These are phyloP conservation scores for Drosophila putrida DNA, from an alignment of 2,888 invertebrate genomes.

Conservation along the genomic window DNA sequence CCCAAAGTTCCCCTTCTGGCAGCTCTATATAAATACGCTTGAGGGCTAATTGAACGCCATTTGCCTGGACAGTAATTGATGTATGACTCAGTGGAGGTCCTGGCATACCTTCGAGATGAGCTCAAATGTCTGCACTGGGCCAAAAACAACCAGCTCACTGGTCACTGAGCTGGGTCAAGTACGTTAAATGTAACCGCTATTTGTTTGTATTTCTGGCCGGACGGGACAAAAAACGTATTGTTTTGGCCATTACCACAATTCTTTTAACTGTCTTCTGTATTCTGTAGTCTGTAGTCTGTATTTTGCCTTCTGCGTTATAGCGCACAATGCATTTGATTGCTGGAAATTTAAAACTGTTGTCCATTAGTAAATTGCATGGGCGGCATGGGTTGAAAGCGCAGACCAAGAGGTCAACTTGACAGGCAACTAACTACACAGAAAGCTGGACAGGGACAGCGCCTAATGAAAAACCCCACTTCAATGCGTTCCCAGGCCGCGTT, in stretches of 20 bases:
- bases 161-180: slow-evolving; percentile 13
- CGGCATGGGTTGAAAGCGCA: neutral
- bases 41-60: slow-evolving; percentile 78
- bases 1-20: neutral
- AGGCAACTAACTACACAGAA: slow-evolving; percentile 23
- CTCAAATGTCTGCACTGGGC: slow-evolving; percentile 47
- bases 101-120: slow-evolving; percentile 31
- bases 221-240: slow-evolving; percentile 23
- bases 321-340: slow-evolving; percentile 61
- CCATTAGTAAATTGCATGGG: slow-evolving; percentile 69
- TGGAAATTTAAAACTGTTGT: slow-evolving; percentile 62
- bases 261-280: slow-evolving; percentile 15
- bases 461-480: slow-evolving; percentile 42
- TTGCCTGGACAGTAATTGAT: slow-evolving; percentile 76
- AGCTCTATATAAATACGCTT: slow-evolving; percentile 27
- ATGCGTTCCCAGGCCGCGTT: slow-evolving; percentile 5
- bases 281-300: neutral
- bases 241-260: slow-evolving; percentile 36
- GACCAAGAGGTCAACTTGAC: slow-evolving; percentile 44
- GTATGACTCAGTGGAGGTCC: slow-evolving; percentile 57
- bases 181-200: slow-evolving; percentile 3
- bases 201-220: slow-evolving; percentile 1
- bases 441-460: slow-evolving; percentile 6
- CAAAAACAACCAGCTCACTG: slow-evolving; percentile 1
- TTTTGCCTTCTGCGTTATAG: slow-evolving; percentile 10